Base-by-base conservation (phyloP, 2,888 invertebrate species). In the Drosophila histrio region DNA sequence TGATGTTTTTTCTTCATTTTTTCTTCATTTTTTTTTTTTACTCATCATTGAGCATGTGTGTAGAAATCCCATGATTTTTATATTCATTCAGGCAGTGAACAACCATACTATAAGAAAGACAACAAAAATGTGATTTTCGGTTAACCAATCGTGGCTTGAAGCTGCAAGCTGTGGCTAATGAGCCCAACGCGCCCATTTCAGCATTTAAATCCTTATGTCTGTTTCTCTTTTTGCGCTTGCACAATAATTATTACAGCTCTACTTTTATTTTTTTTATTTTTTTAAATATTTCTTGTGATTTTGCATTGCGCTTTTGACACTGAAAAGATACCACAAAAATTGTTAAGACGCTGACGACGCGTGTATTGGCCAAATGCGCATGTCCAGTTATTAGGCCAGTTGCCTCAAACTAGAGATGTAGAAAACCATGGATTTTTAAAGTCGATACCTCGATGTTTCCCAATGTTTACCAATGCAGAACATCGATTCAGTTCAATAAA, bases 61-160 rank as follows among this genome's bases (percentile, higher is more conserved):
- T 76, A 81, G 87, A 78, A 82, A 87, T 85, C 76, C 70, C 68
- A 76, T 71, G 85, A 82, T 87, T 71, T 87, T 82, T 78, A 81
- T 72, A 84, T 82, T 87, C 85, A 84, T 75, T 87, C 77, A 82
- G 53, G 53, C 68, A 57, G 60, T 52, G 60, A 75, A 30, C 81
- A 83, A 83, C n/a, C n/a, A 80, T 85, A 75, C 79, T 21, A 13
- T 46, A 43, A 47, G 32, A 50, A 66, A 62, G 38, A 72, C 36
- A 67, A 58, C 41, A 64, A 77, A 56, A 53, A 36, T 69, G 69
- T 57, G 39, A 22, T 32, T 63, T 58, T 49, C 44, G 54, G 70
- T 79, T 82, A 59, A 71, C 86, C 81, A 83, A 83, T 79, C 74
- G 70, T 70, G 62, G 65, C 49, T 24, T 52, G 39, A 39, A 28